Conservation (phyloP, 2,888 invertebrate genomes). For the Myathropa florea region DNA sequence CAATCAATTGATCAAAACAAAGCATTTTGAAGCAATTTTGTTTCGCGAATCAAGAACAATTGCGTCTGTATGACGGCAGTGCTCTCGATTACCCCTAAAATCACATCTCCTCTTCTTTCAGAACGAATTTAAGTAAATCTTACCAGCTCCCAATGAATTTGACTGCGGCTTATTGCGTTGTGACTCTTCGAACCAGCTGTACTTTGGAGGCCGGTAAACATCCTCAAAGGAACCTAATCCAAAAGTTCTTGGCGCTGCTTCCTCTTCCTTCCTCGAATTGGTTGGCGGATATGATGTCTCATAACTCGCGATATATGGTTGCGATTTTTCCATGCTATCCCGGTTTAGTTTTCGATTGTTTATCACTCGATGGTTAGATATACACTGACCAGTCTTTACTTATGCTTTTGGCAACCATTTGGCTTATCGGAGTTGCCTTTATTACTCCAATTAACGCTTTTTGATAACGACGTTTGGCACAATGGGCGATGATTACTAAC, state of each 20-base stretch:
- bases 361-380: not conserved
- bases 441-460: not conserved
- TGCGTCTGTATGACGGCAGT: too few relatives aligned
- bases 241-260: not conserved
- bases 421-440: not conserved
- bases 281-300: not conserved
- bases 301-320: not conserved
- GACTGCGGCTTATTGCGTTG: constrained; percentile 71
- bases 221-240: not conserved
- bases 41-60: too few relatives aligned
- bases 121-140: not conserved
- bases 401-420: not conserved
- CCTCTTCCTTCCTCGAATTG: not conserved
- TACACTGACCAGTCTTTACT: not conserved
- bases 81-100: too few relatives aligned
- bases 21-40: too few relatives aligned
- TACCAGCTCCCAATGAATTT: constrained; percentile 72
- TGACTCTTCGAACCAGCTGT: constrained; percentile 60
- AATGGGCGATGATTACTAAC: not conserved
- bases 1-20: too few relatives aligned
- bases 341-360: not conserved
- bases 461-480: not conserved
- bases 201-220: not conserved
- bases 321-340: not conserved
- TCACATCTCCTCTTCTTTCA: too few relatives aligned